Conservation (phyloP, 2,888 invertebrate species). For the Zonitis immaculata region DNA sequence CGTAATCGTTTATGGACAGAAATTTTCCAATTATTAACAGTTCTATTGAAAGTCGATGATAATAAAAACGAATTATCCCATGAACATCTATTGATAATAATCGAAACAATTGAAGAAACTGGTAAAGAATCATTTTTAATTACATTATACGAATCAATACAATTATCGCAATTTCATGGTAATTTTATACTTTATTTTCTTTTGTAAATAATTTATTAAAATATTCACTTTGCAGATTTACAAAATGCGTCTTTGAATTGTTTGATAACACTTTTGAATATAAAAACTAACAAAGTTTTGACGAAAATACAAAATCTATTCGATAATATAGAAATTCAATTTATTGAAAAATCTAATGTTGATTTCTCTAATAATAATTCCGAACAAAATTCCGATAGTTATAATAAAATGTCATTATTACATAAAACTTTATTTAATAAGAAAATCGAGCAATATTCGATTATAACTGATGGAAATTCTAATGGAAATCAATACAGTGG, state of each 20-base stretch:
- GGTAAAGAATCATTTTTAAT: conserved; percentile 38
- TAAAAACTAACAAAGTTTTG: conserved; percentile 24
- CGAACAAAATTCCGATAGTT: neutral
- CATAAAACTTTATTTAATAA: conserved; percentile 24
- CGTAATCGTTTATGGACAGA: conserved; percentile 51
- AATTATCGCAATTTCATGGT: conserved; percentile 34
- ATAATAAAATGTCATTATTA: neutral
- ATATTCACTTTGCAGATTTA: conserved; percentile 27
- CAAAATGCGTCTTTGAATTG: conserved; percentile 35
- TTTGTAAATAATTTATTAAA: conserved; percentile 1
- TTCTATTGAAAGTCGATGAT: conserved; percentile 37
- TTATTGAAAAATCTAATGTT: neutral
- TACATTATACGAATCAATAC: conserved; percentile 42
- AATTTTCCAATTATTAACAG: conserved; percentile 49
- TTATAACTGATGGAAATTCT: conserved; percentile 30
- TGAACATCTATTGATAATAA: conserved; percentile 29
- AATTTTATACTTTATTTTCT: neutral
- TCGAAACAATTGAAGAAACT: conserved; percentile 28
- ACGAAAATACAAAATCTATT: conserved; percentile 7
- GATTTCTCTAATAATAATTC: neutral
- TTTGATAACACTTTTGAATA: conserved; percentile 31
- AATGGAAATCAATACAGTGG: conserved; percentile 39
- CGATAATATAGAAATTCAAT: neutral
- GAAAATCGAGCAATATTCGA: conserved; percentile 36
- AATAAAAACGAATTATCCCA: conserved; percentile 8